Evolutionary conservation across 1,140 invertebrate species (phyloP).

Genomic region (Paracyclopina nana): DNA sequence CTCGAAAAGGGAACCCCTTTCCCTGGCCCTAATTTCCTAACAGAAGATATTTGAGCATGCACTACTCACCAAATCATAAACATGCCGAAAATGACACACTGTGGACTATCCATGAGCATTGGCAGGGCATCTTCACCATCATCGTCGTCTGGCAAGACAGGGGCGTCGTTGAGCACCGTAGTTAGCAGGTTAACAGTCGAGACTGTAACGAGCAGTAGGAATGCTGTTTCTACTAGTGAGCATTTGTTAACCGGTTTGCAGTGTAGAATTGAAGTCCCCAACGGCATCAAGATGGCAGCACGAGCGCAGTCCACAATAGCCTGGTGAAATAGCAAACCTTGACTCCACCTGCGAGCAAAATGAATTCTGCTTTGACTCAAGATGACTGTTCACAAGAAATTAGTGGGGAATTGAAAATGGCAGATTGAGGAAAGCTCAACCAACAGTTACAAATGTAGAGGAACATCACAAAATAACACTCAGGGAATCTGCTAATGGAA

Average conservation of each 20-base stretch:
- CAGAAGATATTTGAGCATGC: too few relatives aligned
- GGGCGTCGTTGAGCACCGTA: conserved; percentile 65
- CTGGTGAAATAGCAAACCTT: conserved; percentile 64
- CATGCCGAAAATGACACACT: conserved; percentile 72
- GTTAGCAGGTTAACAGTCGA: conserved; percentile 77
- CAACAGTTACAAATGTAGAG: too few relatives aligned
- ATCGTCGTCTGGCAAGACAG: conserved; percentile 46
- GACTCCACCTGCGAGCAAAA: conserved; percentile 49
- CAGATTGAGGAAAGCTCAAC: too few relatives aligned
- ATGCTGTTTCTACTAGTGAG: conserved; percentile 68
- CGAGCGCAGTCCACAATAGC: conserved; percentile 60
- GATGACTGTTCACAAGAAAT: conserved; percentile 8
- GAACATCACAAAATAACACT: too few relatives aligned
- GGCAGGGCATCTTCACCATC: conserved; percentile 19
- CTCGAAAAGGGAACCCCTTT: too few relatives aligned
- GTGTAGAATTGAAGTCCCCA: conserved; percentile 56
- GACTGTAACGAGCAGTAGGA: conserved; percentile 65
- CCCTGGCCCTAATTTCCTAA: too few relatives aligned
- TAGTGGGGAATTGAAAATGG: too few relatives aligned
- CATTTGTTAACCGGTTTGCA: conserved; percentile 67
- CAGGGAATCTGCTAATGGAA: too few relatives aligned
- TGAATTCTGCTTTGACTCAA: conserved; percentile 14
- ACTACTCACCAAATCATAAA: conserved; percentile 71
- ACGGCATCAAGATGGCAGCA: conserved; percentile 52
- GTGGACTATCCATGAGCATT: conserved; percentile 47